Evolutionary conservation across 2,113 vertebrate species (phyloP), one percentile per base, ranked within the genome.

Genomic region (Notarius quadriscutis): DNA sequence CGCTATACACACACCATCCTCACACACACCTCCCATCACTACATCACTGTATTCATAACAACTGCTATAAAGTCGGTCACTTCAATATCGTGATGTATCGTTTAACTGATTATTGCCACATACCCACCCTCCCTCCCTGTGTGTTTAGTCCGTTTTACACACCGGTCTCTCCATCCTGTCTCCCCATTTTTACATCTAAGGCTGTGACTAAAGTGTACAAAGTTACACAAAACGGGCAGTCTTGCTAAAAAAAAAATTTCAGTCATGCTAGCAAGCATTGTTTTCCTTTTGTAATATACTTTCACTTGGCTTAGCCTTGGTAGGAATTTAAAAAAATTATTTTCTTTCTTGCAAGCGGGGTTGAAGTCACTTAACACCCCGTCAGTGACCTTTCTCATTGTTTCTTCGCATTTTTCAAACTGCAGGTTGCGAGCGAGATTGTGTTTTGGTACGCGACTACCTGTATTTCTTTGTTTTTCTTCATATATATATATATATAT

Each of bases 331-430:
- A 30, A 30, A 30, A 30, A 91, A 87, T 75, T 92, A 92, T 74
- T 86, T 86, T 75, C 97, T 86, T 87, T 78, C 97, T n/a, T 79
- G n/a, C 7, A 30, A 30, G 77, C 10, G 14, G 1, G n/a, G 51
- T 80, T 55, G 1, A 30, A 79, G 53, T 30, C 14, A n/a, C 41
- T 79, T n/a, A 55, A 57, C 51, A 9, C 7, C 53, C n/a, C 77
- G 2, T 30, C 8, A 95, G 71, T 65, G 93, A 94, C 92, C 92
- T 93, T 95, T 94, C 55, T 91, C 95, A 41, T 95, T 93, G 94
- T 92, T 86, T 93, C 96, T 95, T 85, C 51, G 95, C 93, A 90
- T 94, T 95, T 96, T 89, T 96, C 94, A 95, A 96, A 95, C 94
- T 96, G 95, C 95, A 94, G 94, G 95, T 96, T 96, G 96, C 96